Conservation (phyloP, 2,113 vertebrate genomes). For the Centropus bengalensis region DNA sequence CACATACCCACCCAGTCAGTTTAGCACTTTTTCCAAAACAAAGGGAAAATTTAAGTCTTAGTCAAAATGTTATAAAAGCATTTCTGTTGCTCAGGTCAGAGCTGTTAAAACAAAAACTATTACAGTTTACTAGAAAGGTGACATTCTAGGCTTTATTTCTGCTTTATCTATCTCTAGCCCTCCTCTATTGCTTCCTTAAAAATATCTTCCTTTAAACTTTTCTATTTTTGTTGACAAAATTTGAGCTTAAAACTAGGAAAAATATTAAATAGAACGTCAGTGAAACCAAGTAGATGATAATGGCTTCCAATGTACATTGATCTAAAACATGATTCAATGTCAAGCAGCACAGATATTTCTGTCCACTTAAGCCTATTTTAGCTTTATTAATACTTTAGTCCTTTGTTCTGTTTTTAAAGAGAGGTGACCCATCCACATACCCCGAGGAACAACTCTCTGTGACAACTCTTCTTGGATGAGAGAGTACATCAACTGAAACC, state of each 20-base stretch:
- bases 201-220: not conserved
- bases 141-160: not conserved
- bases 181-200: not conserved
- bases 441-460: not conserved
- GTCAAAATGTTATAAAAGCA: conserved; percentile 33
- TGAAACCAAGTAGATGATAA: not conserved
- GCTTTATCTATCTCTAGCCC: not conserved
- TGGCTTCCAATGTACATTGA: not conserved
- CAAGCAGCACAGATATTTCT: not conserved
- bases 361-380: not conserved
- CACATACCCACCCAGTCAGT: not conserved
- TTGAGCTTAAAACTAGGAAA: not conserved
- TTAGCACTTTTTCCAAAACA: conserved; percentile 64
- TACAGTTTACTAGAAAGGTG: not conserved
- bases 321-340: not conserved
- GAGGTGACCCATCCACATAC: not conserved
- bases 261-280: not conserved
- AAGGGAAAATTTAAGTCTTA: conserved; percentile 60
- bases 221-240: not conserved
- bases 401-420: not conserved
- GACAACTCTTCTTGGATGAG: not conserved
- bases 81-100: conserved; percentile 63
- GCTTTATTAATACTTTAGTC: not conserved
- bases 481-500: not conserved
- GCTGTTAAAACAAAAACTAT: not conserved